These are phyloP conservation scores for Isurus oxyrinchus DNA, from an alignment of 2,113 vertebrate species.

Conservation along the genomic window DNA sequence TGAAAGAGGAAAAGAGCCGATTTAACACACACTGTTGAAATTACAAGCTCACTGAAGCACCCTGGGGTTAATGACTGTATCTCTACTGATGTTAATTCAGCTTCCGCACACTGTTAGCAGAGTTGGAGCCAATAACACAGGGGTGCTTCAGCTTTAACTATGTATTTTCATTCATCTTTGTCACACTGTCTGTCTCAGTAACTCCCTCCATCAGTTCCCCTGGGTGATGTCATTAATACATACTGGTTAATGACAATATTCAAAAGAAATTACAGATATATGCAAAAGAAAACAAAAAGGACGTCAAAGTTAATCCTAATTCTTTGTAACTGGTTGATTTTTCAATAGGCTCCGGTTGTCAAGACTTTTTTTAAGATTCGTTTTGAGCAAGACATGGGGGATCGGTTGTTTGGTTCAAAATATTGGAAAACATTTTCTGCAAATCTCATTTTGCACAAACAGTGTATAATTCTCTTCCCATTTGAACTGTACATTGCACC, in stretches of 20 bases:
- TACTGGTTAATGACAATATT: conserved; percentile 37
- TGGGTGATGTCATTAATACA: conserved; percentile 32
- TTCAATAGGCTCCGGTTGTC: conserved; percentile 21
- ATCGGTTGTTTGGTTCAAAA: not conserved
- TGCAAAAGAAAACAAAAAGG: conserved; percentile 24
- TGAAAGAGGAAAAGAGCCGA: conserved; percentile 20
- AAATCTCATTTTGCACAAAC: not conserved
- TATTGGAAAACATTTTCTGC: not conserved
- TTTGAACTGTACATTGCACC: not conserved
- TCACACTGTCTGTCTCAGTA: conserved; percentile 34
- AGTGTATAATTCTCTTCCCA: not conserved
- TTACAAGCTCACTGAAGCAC: conserved; percentile 34
- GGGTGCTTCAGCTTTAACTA: conserved; percentile 15
- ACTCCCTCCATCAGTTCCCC: conserved; percentile 32
- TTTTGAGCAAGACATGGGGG: not conserved
- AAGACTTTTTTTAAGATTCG: not conserved
- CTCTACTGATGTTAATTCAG: conserved; percentile 25
- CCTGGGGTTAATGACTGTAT: conserved; percentile 32
- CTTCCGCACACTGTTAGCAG: conserved; percentile 23
- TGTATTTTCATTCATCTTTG: conserved; percentile 27
- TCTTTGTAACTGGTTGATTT: conserved; percentile 22
- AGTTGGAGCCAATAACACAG: conserved; percentile 27
- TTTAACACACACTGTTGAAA: conserved; percentile 22
- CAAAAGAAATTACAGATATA: conserved; percentile 16
- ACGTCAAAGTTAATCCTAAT: conserved; percentile 30